Percentiles rank a stretch among this genome's conserved stretches.
Evolutionary conservation across 2,888 invertebrate genomes (phyloP).

Genomic region (Mechanitis messenoides): DNA sequence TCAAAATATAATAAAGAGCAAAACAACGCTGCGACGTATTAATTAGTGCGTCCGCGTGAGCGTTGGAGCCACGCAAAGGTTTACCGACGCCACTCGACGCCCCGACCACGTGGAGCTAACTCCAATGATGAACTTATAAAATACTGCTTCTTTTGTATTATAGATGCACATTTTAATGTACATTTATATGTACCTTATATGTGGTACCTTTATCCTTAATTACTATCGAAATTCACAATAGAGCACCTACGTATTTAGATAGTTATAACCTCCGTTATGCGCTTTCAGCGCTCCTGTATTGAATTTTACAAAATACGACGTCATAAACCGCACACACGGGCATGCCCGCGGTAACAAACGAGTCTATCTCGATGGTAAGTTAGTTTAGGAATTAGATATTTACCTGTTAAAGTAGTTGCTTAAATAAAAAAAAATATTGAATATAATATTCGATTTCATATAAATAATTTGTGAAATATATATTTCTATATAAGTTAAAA

Average conservation of each 20-base stretch:
- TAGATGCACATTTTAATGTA: too few species aligned
- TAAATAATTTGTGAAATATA: neutral
- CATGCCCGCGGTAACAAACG: constrained; percentile 14
- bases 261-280: constrained; percentile 7
- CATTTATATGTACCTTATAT: too few species aligned
- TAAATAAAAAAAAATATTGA: too few species aligned
- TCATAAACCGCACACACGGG: constrained; percentile 34
- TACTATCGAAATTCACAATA: too few species aligned
- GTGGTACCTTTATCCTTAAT: too few species aligned
- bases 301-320: constrained; percentile 55
- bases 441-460: neutral
- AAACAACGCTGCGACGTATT: constrained; percentile 62
- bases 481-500: too few species aligned
- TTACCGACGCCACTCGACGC: constrained; percentile 11
- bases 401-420: neutral
- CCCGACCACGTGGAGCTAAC: too few species aligned
- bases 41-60: constrained; percentile 46
- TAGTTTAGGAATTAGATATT: neutral
- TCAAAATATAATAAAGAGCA: constrained; percentile 64
- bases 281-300: constrained; percentile 44
- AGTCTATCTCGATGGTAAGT: constrained; percentile 4
- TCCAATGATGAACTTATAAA: too few species aligned
- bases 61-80: constrained; percentile 9
- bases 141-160: too few species aligned
- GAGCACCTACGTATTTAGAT: neutral